Base-by-base conservation (phyloP, 2,888 invertebrate species). In the Lottia scabra region DNA sequence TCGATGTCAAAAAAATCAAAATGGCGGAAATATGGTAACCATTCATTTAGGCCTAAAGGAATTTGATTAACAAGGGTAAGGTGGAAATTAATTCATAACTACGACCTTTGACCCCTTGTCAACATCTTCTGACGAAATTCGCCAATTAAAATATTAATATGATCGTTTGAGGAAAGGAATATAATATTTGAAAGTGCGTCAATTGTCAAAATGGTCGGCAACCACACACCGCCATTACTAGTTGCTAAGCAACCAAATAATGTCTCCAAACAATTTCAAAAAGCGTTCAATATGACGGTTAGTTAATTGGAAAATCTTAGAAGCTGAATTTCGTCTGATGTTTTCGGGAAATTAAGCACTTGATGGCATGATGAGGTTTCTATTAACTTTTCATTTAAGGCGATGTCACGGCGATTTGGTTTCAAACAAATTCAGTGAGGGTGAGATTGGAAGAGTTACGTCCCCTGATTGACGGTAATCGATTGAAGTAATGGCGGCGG, bases 311-410 rank as follows among this genome's bases (percentile, higher is more conserved):
- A 56, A 56, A 56, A 56, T 23, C 56, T 56, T 19, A 56, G 19
- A 56, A 19, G 19, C 19, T 19, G 19, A 15, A 56, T 13, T 56
- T 23, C 56, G 1, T 23, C 56, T 56, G 56, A 56, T 56, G 56
- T 56, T 56, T 56, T 56, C 56, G 56, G 56, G 56, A 56, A 56
- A 56, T 56, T 56, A 56, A 56, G 56, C 13, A 56, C 56, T 56
- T 19, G 56, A 56, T 19, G 56, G 23, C 56, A 23, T 56, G 19
- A 23, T 23, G 19, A 56, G 56, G 56, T 23, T 23, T 23, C 56
- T 56, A 23, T 56, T 56, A 23, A 23, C 19, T 56, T 23, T 23
- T 19, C 13, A 56, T 56, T 56, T 56, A 23, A 23, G 56, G 13
- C 19, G 10, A 56, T 56, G 56, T 12, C 13, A 56, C 13, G 56